phyloP scores from a whole-genome alignment of 2,888 invertebrate species.

The Cylloceria caligata region DNA sequence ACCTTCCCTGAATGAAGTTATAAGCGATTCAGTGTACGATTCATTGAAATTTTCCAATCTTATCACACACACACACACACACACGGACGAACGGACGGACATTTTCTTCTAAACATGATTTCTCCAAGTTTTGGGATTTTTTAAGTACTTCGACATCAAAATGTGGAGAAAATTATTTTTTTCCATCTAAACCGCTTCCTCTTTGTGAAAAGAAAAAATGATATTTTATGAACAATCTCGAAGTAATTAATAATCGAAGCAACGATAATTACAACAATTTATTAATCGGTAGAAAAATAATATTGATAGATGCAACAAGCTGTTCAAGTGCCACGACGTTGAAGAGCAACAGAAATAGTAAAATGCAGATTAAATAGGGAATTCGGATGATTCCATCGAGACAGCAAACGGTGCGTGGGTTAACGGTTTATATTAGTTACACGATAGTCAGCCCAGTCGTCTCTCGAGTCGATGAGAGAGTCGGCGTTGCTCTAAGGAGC shows the following conservation, averaged over 20 bases:
- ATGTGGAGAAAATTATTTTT: no score
- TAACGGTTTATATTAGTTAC: slow-evolving; percentile 46
- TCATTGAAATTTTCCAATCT: no score
- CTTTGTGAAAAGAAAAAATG: no score
- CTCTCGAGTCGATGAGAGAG: slow-evolving; percentile 28
- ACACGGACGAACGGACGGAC: no score
- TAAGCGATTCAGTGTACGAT: no score
- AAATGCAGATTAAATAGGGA: slow-evolving; percentile 39
- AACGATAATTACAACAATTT: not conserved
- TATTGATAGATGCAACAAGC: not conserved
- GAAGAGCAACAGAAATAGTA: slow-evolving; percentile 6
- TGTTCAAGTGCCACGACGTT: not conserved
- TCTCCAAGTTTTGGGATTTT: no score
- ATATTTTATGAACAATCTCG: no score
- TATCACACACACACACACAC: no score
- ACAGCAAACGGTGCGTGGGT: slow-evolving; percentile 46
- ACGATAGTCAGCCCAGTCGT: not conserved
- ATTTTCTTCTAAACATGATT: no score
- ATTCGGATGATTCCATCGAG: slow-evolving; percentile 41
- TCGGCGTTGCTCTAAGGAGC: slow-evolving; percentile 6
- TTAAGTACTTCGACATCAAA: no score
- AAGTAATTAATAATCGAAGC: not conserved
- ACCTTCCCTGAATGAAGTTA: not conserved
- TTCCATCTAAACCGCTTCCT: no score
- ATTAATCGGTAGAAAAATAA: not conserved